Evolutionary conservation across 2,113 vertebrate genomes (phyloP), one percentile per base, ranked within the genome.

Genomic region (Semicossyphus pulcher): DNA sequence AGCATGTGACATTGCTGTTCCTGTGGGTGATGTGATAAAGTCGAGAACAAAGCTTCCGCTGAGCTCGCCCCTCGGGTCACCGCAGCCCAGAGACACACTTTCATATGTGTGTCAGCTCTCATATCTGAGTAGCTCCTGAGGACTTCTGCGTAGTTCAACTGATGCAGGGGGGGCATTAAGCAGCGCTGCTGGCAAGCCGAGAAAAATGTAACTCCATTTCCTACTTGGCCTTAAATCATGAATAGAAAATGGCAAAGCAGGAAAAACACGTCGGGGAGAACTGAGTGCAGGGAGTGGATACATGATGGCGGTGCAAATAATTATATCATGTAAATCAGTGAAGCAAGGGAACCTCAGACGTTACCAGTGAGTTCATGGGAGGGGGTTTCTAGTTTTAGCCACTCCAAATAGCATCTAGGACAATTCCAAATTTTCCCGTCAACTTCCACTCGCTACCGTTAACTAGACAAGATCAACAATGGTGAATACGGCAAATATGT

Each of bases 11-110:
- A 63, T 41, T 53, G 59, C 25, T 73, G 65, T 67, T 76, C 61
- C 64, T 83, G 51, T 37, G 53, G 41, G 64, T 44, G 71, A 60
- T 76, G 29, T 61, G 47, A 76, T 52, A 26, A 78, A 83, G 44
- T 20, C 42, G 12, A 45, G 29, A 41, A 59, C 32, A 72, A 49
- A 53, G 62, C 64, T 72, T 71, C 29, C 16, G 11, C 58, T 49
- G 54, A 63, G 44, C 54, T 68, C 5, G 0, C 36, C 59, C 76
- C 63, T 72, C 57, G 4, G 79, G 72, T 72, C 81, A 64, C 49
- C 26, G 58, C 59, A 64, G 80, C 84, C 83, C 78, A 9, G 73
- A 88, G 83, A 86, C 59, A 72, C 60, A 72, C 82, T 89, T 81
- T 62, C 52, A 76, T 78, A 72, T 48, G 59, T 74, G 26, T 79